Evolutionary conservation across 2,113 vertebrate species (phyloP), one percentile per base, ranked within the genome.

Genomic region (Marcusenius ussheri): DNA sequence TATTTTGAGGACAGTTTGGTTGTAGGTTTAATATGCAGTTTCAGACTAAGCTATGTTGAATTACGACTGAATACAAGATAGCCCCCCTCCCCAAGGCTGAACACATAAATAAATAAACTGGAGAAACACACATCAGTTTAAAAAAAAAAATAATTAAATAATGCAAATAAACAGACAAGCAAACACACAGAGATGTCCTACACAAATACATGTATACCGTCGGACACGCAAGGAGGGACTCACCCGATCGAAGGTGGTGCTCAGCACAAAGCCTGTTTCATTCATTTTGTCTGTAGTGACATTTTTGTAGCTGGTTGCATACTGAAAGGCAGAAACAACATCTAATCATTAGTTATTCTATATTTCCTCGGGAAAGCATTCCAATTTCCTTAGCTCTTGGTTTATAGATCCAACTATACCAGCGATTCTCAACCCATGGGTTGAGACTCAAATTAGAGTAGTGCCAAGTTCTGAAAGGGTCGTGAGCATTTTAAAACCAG

Each of bases 291-390:
- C 92, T 13, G 51, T 11, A 0, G 46, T 31, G 3, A 95, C 4
- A 15, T 88, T 0, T 89, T 92, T 95, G 88, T 97, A 97, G 83
- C 35, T 88, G 7, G 97, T 97, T 31, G 94, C 90, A 74, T 97
- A 97, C 96, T 97, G 92, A 8, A 8, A 49, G 66, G 87, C 35
- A 74, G 8, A 80, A 77, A 87, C 89, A 88, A 70, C 35, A 42
- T 84, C 51, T 88, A 85, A 5, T 21, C 11, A 21, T 27, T 45
- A 45, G 19, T 83, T 10, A 31, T 70, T 70, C 3, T 31, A 13
- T 13, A 13, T 70, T 70, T 70, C 9, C 35, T 77, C 35, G 19
- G 35, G 35, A 77, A 42, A 42, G 13, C 31, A 5, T 39, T 17
- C 0, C 74, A 17, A 19, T 42, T 35, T 80, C 31, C 31, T 42